Evolutionary conservation across 2,888 invertebrate genomes (phyloP), one percentile per base, ranked within the genome.

Genomic region (Orchesella flavescens): DNA sequence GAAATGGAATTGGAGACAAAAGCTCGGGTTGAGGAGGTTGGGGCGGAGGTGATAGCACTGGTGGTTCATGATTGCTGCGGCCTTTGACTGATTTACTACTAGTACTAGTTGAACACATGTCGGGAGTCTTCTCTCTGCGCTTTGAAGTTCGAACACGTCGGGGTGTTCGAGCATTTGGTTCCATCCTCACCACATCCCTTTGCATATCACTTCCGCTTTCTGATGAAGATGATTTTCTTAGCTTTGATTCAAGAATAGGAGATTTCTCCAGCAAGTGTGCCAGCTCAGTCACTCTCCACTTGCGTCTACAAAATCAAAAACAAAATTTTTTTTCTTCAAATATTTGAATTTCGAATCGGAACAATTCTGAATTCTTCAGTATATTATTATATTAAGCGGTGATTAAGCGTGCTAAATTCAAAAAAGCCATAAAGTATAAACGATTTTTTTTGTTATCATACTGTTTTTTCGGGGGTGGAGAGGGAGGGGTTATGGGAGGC

Each of bases 391-490:
- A 23, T 5, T 23, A 66, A 43, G 34, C 10, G 4, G 13, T 15
- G 5, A 19, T 43, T 49, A 49, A 19, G 13, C 12, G 2, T 17
- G 7, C 43, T 44, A 43, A 44, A 44, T 12, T 63, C 4, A 5
- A 66, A 46, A 17, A 34, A 66, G 13, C 34, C 13, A 12, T 24
- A 12, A 7, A 12, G 44, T 44, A 9, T 44, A 44, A 12, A 63
- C 21, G 3, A 71, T 71, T 23, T 71, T 53, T 19, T 53, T 53
- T 65, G 34, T 7, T 34, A 4, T 34, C 34, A 57, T 84, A 87
- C 88, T 87, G 55, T 82, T 87, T 88, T 68, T 86, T 88, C 12
- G 86, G 84, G 17, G 88, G 86, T 12, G 86, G 84, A 44, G 86
- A 78, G 0, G 74, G 74, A 21, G 85, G 80, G 24, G 84, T 81